Evolutionary conservation across 1,140 invertebrate genomes (phyloP).

Genomic region (Drosophila lowei): DNA sequence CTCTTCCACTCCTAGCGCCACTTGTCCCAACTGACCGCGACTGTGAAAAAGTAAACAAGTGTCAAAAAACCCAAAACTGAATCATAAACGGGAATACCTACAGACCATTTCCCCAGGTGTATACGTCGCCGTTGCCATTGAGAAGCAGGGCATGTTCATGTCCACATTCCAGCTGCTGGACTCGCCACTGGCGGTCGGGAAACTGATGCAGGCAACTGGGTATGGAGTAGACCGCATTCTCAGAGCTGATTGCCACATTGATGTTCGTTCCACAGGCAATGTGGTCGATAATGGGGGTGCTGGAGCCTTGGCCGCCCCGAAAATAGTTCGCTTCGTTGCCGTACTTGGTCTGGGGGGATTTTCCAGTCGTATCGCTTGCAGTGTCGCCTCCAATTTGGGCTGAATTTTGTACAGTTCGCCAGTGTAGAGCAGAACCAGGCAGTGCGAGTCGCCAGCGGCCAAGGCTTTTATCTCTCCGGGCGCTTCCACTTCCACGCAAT

Average conservation of each 20-base stretch:
- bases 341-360: slow-evolving; percentile 10
- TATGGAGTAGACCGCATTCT: slow-evolving; percentile 85
- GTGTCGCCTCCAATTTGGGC: slow-evolving; percentile 27
- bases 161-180: slow-evolving; percentile 88
- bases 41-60: slow-evolving; percentile 83
- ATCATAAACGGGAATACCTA: slow-evolving; percentile 82
- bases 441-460: slow-evolving; percentile 58
- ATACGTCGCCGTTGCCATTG: slow-evolving; percentile 88
- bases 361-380: slow-evolving; percentile 57
- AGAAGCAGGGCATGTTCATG: slow-evolving; percentile 91
- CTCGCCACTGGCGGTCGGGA: slow-evolving; percentile 83
- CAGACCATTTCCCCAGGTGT: slow-evolving; percentile 92
- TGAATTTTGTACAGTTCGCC: slow-evolving; percentile 63
- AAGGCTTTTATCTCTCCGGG: slow-evolving; percentile 42
- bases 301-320: slow-evolving; percentile 46
- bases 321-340: slow-evolving; percentile 58
- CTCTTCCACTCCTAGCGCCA: slow-evolving; percentile 86
- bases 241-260: slow-evolving; percentile 83
- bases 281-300: slow-evolving; percentile 60
- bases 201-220: slow-evolving; percentile 85
- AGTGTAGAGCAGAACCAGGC: slow-evolving; percentile 62
- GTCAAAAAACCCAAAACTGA: slow-evolving; percentile 3
- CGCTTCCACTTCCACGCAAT: slow-evolving; percentile 44
- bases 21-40: slow-evolving; percentile 93
- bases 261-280: slow-evolving; percentile 83